A percentile compares a stretch with the other conserved stretches of the same genome.
Evolutionary conservation across 2,113 vertebrate species (phyloP).

Genomic region (Daphoenositta chrysoptera): DNA sequence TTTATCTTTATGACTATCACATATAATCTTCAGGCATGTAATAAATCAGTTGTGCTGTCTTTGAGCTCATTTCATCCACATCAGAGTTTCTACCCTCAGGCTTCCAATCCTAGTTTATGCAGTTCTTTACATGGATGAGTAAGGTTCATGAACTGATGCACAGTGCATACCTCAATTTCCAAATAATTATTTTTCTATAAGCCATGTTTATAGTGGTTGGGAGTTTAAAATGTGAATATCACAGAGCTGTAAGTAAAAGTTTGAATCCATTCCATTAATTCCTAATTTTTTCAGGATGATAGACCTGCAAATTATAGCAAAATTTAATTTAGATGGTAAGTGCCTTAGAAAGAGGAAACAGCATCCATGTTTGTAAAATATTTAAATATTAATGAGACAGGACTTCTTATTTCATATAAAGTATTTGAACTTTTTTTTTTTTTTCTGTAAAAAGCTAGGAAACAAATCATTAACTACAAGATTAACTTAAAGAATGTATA

Average conservation of each 20-base stretch:
- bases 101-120: background rate
- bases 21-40: background rate
- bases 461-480: background rate
- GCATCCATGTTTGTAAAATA: background rate
- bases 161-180: background rate
- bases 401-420: background rate
- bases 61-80: background rate
- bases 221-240: background rate
- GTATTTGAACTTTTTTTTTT: background rate
- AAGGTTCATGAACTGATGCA: background rate
- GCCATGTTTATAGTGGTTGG: background rate
- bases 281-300: background rate
- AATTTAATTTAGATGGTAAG: background rate
- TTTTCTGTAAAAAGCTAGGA: background rate
- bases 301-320: background rate
- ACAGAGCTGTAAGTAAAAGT: background rate
- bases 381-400: background rate
- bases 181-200: background rate
- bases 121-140: background rate
- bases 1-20: background rate
- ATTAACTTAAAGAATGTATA: background rate
- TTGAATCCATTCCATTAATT: background rate
- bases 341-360: background rate
- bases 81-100: background rate
- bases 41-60: background rate